A percentile compares a stretch with the other conserved stretches of the same genome.
Conservation (phyloP, 1,140 invertebrate genomes). For the Saxidomus purpurata region DNA sequence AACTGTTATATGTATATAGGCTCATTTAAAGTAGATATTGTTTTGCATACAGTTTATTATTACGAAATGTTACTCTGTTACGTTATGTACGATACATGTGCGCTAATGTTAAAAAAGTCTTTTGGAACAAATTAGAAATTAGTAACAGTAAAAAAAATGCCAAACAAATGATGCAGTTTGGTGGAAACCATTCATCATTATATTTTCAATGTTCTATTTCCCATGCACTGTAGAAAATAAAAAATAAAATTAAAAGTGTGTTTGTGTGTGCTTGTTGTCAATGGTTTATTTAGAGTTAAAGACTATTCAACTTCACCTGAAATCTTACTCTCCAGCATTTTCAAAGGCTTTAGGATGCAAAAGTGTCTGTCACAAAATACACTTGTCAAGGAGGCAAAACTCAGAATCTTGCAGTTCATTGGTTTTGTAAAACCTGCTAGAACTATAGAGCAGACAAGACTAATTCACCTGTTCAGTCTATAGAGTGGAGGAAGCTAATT, state of each 20-base stretch:
- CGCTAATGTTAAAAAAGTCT: not conserved
- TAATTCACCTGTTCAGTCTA: too few relatives aligned
- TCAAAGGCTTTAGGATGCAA: too few relatives aligned
- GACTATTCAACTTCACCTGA: too few relatives aligned
- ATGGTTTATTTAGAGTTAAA: too few relatives aligned
- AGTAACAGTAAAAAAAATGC: not conserved
- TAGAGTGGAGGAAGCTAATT: too few relatives aligned
- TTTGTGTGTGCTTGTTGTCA: too few relatives aligned
- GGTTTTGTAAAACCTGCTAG: too few relatives aligned
- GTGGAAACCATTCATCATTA: not conserved
- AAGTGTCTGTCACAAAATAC: too few relatives aligned
- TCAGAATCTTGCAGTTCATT: too few relatives aligned
- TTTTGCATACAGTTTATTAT: slow-evolving; percentile 30
- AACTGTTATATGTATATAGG: slow-evolving; percentile 24
- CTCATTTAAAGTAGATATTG: slow-evolving; percentile 32
- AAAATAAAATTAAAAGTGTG: slow-evolving; percentile 7
- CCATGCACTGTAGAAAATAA: slow-evolving; percentile 48
- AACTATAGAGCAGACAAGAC: too few relatives aligned
- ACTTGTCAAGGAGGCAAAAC: too few relatives aligned
- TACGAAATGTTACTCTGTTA: not conserved
- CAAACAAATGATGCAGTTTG: not conserved
- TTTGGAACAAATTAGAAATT: not conserved
- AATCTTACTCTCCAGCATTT: too few relatives aligned
- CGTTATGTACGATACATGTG: not conserved
- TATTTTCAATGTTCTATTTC: slow-evolving; percentile 12